phyloP scores from a whole-genome alignment of 2,113 vertebrate genomes.

The Halichoeres trimaculatus region DNA sequence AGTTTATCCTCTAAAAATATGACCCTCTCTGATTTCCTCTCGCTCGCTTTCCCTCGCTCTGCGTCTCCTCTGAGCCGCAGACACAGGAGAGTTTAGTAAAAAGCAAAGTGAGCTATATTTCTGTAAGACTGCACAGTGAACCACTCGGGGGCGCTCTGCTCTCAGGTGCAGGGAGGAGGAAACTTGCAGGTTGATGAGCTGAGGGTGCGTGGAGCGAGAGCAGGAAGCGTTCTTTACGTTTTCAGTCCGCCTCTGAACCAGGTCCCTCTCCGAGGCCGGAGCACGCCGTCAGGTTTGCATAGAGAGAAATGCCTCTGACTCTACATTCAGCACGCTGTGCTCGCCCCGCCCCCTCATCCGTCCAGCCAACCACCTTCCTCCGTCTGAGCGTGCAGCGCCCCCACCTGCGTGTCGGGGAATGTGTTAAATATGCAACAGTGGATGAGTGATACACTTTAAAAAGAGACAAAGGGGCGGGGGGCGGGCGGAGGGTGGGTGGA shows the following conservation, averaged over 20 bases:
- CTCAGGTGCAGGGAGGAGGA: constrained; percentile 49
- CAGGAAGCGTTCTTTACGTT: constrained; percentile 63
- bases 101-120: constrained; percentile 42
- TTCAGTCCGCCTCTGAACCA: constrained; percentile 20
- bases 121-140: constrained; percentile 73
- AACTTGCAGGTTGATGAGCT: constrained; percentile 46
- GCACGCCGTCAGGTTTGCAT: constrained; percentile 67
- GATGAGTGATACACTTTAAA: constrained; percentile 66
- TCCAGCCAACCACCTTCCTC: constrained; percentile 39
- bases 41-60: constrained; percentile 62
- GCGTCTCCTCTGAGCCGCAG: constrained; percentile 56
- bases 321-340: constrained; percentile 56
- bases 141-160: constrained; percentile 57
- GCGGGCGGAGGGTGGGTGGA: too few relatives aligned
- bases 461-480: constrained; percentile 65
- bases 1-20: constrained; percentile 80
- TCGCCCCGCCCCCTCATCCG: constrained; percentile 18
- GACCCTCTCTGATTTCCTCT: constrained; percentile 68
- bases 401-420: constrained; percentile 71
- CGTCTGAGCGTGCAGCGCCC: constrained; percentile 36
- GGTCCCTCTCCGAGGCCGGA: constrained; percentile 49
- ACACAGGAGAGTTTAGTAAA: constrained; percentile 53
- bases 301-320: constrained; percentile 67
- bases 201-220: constrained; percentile 59
- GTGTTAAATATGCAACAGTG: constrained; percentile 70